A percentile compares a stretch with the other conserved stretches of the same genome.
Evolutionary conservation across 2,113 vertebrate species (phyloP).

Genomic region (Puntigrus tetrazona): DNA sequence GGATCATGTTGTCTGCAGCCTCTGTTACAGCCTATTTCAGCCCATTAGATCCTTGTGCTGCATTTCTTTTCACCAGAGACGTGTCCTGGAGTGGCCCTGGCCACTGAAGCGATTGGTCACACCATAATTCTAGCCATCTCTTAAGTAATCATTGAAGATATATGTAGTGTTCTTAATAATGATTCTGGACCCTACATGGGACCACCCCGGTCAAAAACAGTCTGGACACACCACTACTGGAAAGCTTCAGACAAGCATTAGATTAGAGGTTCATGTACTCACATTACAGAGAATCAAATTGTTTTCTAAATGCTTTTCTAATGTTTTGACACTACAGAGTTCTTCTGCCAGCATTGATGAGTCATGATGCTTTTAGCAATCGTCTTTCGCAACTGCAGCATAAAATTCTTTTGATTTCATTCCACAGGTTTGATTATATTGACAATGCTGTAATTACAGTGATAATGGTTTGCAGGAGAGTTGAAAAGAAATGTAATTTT

Average conservation of each 20-base stretch:
- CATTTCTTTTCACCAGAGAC: background rate
- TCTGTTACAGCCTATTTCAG: conserved; percentile 4
- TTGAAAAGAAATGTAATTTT: conserved; percentile 55
- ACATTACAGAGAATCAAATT: background rate
- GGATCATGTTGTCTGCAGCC: conserved; percentile 61
- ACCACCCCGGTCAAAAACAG: background rate
- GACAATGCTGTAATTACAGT: conserved; percentile 49
- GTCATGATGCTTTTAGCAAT: conserved; percentile 31
- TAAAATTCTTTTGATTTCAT: conserved; percentile 12
- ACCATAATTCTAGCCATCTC: background rate
- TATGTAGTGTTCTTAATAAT: background rate
- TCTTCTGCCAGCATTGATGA: conserved; percentile 12
- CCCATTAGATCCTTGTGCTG: conserved; percentile 15
- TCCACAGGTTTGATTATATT: conserved; percentile 28
- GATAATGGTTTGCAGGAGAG: conserved; percentile 46
- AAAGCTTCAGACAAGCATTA: background rate
- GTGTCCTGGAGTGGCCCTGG: background rate
- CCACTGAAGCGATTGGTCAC: background rate
- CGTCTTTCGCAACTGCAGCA: conserved; percentile 16
- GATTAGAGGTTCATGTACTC: conserved; percentile 1
- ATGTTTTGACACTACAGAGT: background rate
- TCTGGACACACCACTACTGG: background rate
- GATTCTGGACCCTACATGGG: background rate
- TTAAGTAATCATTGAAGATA: background rate
- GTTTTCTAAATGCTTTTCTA: background rate